Percentiles rank a stretch among this genome's conserved stretches.
Conservation (phyloP, 2,888 invertebrate species). For the Leptura quadrifasciata region DNA sequence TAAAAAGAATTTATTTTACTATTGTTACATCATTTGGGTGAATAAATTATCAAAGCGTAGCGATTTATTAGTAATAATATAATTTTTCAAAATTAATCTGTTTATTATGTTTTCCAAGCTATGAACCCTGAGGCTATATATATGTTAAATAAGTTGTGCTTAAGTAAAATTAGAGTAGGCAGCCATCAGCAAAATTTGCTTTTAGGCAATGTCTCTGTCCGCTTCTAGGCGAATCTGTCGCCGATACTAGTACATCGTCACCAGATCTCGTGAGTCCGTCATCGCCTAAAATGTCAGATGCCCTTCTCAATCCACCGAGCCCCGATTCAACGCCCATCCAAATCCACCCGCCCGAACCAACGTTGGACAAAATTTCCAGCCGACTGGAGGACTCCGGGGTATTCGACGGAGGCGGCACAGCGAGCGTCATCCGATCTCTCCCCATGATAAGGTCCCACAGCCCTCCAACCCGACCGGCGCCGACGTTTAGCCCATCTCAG, state of each 20-base stretch:
- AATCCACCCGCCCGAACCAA: conserved; percentile 69
- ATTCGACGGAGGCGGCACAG: conserved; percentile 74
- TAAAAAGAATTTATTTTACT: no score
- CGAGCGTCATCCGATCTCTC: conserved; percentile 69
- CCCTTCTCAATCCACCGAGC: conserved; percentile 75
- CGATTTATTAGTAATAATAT: no score
- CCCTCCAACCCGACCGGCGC: conserved; percentile 69
- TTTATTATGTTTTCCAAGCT: conserved; percentile 14
- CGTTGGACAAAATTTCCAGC: conserved; percentile 74
- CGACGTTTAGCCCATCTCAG: conserved; percentile 69
- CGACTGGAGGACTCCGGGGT: conserved; percentile 76
- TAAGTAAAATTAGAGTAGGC: conserved; percentile 66
- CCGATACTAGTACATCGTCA: conserved; percentile 94
- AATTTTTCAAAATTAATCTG: background rate
- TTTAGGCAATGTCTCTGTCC: conserved; percentile 74
- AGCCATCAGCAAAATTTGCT: conserved; percentile 70
- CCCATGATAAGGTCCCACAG: conserved; percentile 70
- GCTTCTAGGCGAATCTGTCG: conserved; percentile 90
- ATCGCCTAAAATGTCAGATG: conserved; percentile 86
- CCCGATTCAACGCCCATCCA: conserved; percentile 78
- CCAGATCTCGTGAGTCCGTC: conserved; percentile 90
- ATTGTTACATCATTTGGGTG: no score
- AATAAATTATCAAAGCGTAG: no score
- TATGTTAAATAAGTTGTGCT: conserved; percentile 44
- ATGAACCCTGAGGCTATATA: conserved; percentile 32